A percentile compares a stretch with the other conserved stretches of the same genome.
phyloP scores from a whole-genome alignment of 2,113 vertebrate species.

The Anoplopoma fimbria region DNA sequence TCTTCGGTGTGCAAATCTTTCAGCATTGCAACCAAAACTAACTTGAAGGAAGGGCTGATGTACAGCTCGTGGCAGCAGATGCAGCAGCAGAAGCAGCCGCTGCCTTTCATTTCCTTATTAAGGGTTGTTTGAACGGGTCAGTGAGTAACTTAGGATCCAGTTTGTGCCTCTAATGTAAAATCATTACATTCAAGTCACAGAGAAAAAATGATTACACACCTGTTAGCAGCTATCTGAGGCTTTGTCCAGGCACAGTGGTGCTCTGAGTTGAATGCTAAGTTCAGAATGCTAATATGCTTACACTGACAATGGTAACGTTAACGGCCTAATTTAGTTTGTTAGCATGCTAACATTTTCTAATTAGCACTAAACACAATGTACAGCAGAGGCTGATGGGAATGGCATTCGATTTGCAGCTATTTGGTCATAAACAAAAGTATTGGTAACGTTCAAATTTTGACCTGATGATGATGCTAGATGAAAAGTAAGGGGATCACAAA shows the following conservation, averaged over 20 bases:
- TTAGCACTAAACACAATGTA: neutral
- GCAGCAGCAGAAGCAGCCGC: neutral
- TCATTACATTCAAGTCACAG: neutral
- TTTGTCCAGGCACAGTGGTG: no score
- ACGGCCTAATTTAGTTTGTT: neutral
- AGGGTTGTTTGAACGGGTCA: neutral
- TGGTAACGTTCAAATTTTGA: neutral
- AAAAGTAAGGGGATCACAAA: neutral
- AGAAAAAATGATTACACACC: neutral
- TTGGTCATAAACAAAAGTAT: neutral
- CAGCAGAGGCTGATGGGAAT: neutral
- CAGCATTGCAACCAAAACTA: neutral
- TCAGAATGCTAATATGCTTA: neutral
- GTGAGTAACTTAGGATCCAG: neutral
- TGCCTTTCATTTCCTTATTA: constrained; percentile 6
- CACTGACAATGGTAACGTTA: neutral
- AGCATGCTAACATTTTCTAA: neutral
- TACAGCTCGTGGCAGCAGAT: neutral
- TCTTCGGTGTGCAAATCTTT: neutral
- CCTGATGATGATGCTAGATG: neutral
- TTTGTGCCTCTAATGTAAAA: neutral
- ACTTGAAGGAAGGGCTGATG: neutral
- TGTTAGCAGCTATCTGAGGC: neutral
- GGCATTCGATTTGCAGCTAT: neutral
- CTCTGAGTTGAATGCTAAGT: neutral